Evolutionary conservation across 2,797 vertebrate genomes (phyloP).

Genomic region (Selene dorsalis): DNA sequence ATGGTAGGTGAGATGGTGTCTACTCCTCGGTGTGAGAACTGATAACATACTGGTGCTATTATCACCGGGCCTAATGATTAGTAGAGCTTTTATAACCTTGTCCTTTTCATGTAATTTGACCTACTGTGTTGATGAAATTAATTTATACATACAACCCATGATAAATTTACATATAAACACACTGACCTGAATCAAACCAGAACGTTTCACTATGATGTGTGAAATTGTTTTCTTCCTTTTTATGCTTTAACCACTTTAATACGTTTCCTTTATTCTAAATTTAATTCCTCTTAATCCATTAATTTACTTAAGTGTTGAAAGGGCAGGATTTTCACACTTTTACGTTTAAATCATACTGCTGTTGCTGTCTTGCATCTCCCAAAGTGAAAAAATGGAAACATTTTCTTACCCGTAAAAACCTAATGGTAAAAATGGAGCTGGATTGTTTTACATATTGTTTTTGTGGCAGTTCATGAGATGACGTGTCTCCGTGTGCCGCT

Average conservation of each 20-base stretch:
- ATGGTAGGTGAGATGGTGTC: not conserved
- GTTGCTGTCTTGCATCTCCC: not conserved
- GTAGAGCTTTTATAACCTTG: not conserved
- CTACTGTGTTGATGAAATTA: too few relatives aligned
- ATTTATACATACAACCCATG: not conserved
- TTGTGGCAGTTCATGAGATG: not conserved
- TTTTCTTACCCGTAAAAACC: not conserved
- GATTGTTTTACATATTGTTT: conserved; percentile 2
- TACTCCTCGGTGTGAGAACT: conserved; percentile 22
- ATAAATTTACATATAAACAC: not conserved
- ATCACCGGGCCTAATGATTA: not conserved
- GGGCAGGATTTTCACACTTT: not conserved
- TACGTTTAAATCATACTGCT: not conserved
- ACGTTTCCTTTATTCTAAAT: not conserved
- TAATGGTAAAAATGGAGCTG: not conserved
- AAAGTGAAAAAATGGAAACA: too few relatives aligned
- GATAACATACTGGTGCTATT: conserved; percentile 14
- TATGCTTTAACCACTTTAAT: not conserved
- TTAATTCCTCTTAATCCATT: conserved; percentile 2
- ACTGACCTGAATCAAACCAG: too few relatives aligned
- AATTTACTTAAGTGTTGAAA: not conserved
- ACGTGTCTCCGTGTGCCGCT: conserved; percentile 22
- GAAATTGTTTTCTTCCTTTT: not conserved
- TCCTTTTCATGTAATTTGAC: not conserved
- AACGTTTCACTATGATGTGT: not conserved